Conservation (phyloP, 2,797 vertebrate species). For the Uromys caudimaculatus region DNA sequence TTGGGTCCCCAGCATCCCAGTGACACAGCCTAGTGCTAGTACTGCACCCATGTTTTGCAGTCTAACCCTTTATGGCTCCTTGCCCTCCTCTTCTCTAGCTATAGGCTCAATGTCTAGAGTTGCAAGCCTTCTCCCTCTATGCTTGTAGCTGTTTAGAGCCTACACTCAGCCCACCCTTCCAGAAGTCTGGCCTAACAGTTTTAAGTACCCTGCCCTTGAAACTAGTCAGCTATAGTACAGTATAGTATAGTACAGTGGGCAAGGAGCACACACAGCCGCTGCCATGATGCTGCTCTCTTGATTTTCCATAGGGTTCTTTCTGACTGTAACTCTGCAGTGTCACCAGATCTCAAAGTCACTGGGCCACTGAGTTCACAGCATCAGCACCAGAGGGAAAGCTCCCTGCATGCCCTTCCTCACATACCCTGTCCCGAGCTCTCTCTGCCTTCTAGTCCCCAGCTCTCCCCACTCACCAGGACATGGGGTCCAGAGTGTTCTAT, state of each 20-base stretch:
- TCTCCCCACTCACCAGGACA: accelerated
- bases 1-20: neutral
- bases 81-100: neutral
- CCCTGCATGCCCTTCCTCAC: neutral
- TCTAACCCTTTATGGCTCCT: neutral
- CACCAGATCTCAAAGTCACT: neutral
- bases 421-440: neutral
- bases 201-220: neutral
- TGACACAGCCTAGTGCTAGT: neutral
- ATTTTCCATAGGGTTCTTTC: neutral
- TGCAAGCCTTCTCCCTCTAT: accelerated
- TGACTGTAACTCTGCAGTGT: neutral
- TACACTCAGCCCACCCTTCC: neutral
- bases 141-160: neutral
- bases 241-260: too few species aligned
- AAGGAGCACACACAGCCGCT: neutral
- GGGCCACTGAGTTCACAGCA: neutral
- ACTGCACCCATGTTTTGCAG: accelerated
- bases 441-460: neutral
- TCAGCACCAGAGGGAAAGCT: neutral
- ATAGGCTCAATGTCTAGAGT: neutral
- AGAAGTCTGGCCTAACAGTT: neutral
- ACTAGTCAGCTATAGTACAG: neutral
- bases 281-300: neutral
- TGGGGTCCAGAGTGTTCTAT: neutral